Conservation (phyloP, 1,140 invertebrate genomes). For the Calycopis cecrops region DNA sequence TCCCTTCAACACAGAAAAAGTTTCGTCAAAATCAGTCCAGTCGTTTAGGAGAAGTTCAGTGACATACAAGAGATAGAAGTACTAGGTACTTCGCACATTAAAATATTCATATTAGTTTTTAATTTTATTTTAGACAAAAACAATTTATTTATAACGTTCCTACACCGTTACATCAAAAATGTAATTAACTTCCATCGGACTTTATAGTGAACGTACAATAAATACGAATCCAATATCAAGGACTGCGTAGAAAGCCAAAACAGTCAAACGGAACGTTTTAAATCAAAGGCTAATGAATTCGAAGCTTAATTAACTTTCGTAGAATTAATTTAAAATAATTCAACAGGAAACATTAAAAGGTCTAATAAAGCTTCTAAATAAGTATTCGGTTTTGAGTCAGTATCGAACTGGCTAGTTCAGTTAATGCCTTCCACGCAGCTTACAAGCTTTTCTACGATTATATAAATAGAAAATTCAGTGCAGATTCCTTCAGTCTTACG, state of each 20-base stretch:
- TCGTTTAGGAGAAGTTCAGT: too few relatives aligned
- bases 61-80: too few relatives aligned
- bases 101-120: too few relatives aligned
- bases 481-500: slow-evolving; percentile 28
- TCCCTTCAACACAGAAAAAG: too few relatives aligned
- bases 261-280: slow-evolving; percentile 6
- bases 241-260: slow-evolving; percentile 5
- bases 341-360: too few relatives aligned
- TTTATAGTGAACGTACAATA: background rate
- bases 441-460: slow-evolving; percentile 19
- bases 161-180: background rate
- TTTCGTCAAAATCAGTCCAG: too few relatives aligned
- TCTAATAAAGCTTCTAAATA: background rate
- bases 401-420: slow-evolving; percentile 16
- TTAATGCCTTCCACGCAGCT: slow-evolving; percentile 2
- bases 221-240: background rate
- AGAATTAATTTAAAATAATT: slow-evolving; percentile 5
- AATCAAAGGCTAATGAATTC: slow-evolving; percentile 20
- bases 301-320: slow-evolving; percentile 13
- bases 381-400: background rate
- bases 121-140: too few relatives aligned
- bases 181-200: background rate
- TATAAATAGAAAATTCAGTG: slow-evolving; percentile 38
- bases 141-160: too few relatives aligned
- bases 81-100: too few relatives aligned